Evolutionary conservation across 2,888 invertebrate genomes (phyloP).

Genomic region (Sussaba pulchella): DNA sequence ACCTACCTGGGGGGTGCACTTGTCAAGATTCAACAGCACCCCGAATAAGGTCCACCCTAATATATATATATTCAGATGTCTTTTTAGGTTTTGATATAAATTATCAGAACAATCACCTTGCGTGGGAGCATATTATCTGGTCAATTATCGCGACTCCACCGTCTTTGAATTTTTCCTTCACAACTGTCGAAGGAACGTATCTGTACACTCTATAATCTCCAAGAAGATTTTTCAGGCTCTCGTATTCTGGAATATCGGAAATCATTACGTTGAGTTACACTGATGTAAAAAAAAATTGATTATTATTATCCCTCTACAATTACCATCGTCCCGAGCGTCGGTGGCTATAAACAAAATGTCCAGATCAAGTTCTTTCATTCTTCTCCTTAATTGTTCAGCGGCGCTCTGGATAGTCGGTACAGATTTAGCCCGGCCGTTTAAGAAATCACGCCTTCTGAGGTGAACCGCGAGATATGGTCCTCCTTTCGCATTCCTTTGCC

Average conservation of each 20-base stretch:
- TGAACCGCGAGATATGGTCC: conserved; percentile 94
- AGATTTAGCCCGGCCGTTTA: conserved; percentile 89
- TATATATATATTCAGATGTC: too few relatives aligned
- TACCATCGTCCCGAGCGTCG: conserved; percentile 89
- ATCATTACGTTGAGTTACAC: conserved; percentile 63
- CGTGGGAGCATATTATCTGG: conserved; percentile 97
- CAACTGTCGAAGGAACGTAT: conserved; percentile 84
- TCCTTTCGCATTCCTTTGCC: conserved; percentile 85
- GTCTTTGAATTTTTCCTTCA: conserved; percentile 88
- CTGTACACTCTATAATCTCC: conserved; percentile 81
- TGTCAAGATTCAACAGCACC: too few relatives aligned
- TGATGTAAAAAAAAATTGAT: too few relatives aligned
- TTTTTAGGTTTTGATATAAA: too few relatives aligned
- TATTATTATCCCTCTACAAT: too few relatives aligned
- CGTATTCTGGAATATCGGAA: conserved; percentile 84
- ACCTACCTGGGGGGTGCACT: too few relatives aligned
- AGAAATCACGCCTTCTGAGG: conserved; percentile 95
- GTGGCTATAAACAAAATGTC: conserved; percentile 92
- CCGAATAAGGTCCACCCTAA: too few relatives aligned
- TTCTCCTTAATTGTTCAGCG: conserved; percentile 89
- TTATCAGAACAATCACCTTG: too few relatives aligned
- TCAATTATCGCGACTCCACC: conserved; percentile 97
- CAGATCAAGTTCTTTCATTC: conserved; percentile 86
- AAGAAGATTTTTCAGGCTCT: conserved; percentile 85
- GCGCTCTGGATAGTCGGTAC: conserved; percentile 92